Evolutionary conservation across 2,888 invertebrate species (phyloP), one percentile per base, ranked within the genome.

Genomic region (Drosophila monieri): DNA sequence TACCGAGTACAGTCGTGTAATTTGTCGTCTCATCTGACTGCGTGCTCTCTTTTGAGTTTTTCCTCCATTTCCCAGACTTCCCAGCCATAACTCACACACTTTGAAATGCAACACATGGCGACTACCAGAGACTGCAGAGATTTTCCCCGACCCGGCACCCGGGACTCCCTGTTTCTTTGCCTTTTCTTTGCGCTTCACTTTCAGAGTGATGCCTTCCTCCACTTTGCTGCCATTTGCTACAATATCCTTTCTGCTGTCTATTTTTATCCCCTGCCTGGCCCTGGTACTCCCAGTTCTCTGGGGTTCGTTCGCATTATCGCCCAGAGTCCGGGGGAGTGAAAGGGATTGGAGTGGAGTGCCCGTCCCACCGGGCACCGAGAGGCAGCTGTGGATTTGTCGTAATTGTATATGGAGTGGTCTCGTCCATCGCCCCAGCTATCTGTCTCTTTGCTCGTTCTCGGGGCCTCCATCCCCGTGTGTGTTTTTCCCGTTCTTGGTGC

Each of bases 101-200:
- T 87, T 84, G 83, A 84, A 79, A 84, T 85, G 88, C 85, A 84
- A 84, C 84, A 88, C 88, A 88, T 85, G 85, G 76, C 70, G 66
- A 30, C 47, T 60, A 67, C 77, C 57, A 57, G 65, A 52, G 37
- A 46, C 35, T 27, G 30, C 39, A 23, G 32, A 57, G 61, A 80
- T 78, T 73, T 67, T 60, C 43, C 18, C 35, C 4, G 46, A 14
- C 8, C 39, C 39, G 39, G 61, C 49, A 18, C 18, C 18, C 18
- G 18, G 18, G 61, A 47, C 68, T 68, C 53, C 67, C 44, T 70
- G 72, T 66, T 70, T 61, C 32, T 35, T 56, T 41, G 37, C 32
- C 35, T 41, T 54, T 53, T 49, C 48, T 68, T 53, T 68, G 35
- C 23, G 9, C 52, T 25, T 58, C 6, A 15, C 46, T 60, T 56